Conservation (phyloP, 2,113 vertebrate genomes). For the Phalacrocorax pelagicus region DNA sequence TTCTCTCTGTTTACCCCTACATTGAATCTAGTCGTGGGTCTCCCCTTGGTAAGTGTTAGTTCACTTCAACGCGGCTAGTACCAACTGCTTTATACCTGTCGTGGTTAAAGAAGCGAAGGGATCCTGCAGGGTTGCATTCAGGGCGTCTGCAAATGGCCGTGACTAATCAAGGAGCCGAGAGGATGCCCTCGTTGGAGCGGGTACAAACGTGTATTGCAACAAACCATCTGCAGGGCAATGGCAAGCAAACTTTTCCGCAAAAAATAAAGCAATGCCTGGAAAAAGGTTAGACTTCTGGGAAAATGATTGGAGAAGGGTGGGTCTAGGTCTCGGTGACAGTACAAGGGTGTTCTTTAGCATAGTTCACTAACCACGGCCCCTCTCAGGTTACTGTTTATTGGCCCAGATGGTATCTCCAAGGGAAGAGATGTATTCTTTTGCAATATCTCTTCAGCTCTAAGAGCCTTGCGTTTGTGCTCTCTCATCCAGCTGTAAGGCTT, state of each 20-base stretch:
- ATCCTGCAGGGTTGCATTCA: neutral
- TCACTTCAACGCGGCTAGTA: rapidly evolving
- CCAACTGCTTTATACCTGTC: rapidly evolving
- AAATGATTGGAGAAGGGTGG: neutral
- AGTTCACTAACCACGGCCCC: neutral
- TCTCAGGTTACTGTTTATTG: slow-evolving; percentile 23
- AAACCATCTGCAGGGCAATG: rapidly evolving
- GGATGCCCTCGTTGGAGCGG: rapidly evolving
- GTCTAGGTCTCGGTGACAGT: neutral
- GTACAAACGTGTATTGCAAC: neutral
- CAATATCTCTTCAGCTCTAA: neutral
- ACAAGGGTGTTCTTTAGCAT: neutral
- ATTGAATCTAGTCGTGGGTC: neutral
- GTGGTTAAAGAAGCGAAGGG: neutral
- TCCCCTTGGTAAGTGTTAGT: neutral
- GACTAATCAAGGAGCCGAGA: neutral
- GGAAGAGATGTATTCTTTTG: neutral
- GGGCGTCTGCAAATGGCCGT: neutral
- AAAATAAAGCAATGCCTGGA: neutral
- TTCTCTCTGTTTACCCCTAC: rapidly evolving
- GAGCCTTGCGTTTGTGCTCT: neutral
- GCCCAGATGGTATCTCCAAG: slow-evolving; percentile 4
- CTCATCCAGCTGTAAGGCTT: slow-evolving; percentile 44
- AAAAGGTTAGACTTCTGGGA: neutral
- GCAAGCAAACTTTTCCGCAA: neutral